Conservation (phyloP, 2,797 vertebrate genomes). For the Xyrichtys novacula region DNA sequence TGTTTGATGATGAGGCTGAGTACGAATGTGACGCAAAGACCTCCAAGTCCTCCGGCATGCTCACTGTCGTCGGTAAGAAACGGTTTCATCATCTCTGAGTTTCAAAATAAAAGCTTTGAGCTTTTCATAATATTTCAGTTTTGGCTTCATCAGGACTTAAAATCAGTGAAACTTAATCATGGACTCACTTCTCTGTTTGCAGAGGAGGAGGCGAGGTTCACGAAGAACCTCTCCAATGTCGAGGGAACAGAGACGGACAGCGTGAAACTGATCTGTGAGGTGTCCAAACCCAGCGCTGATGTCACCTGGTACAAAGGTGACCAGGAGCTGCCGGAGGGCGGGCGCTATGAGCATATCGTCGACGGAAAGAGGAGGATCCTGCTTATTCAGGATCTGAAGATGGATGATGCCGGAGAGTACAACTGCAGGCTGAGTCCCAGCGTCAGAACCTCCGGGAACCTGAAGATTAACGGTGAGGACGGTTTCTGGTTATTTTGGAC, state of each 20-base stretch:
- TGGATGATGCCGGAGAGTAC: conserved; percentile 90
- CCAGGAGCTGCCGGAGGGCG: conserved; percentile 92
- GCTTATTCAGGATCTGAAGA: conserved; percentile 89
- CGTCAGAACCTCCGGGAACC: conserved; percentile 88
- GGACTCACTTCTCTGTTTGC: conserved; percentile 36
- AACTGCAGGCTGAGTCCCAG: conserved; percentile 90
- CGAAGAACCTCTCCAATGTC: conserved; percentile 93
- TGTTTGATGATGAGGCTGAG: conserved; percentile 96
- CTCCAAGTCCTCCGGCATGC: conserved; percentile 92
- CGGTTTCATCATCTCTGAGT: no score
- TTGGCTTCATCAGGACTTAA: no score
- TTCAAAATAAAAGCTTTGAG: no score
- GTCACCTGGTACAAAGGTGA: conserved; percentile 95
- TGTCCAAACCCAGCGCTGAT: conserved; percentile 94
- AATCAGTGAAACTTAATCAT: background rate
- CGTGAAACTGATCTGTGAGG: conserved; percentile 94
- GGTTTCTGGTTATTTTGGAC: background rate
- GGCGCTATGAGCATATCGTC: conserved; percentile 91
- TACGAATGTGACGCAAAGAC: conserved; percentile 96
- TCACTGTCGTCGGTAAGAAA: conserved; percentile 93
- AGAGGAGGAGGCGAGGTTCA: conserved; percentile 97
- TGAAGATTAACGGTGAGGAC: conserved; percentile 91
- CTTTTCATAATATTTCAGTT: no score
- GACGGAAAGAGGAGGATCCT: conserved; percentile 95
- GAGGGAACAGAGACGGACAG: conserved; percentile 95